These are phyloP conservation scores for Lophura nycthemera DNA, from an alignment of 2,113 vertebrate genomes.

Conservation along the genomic window DNA sequence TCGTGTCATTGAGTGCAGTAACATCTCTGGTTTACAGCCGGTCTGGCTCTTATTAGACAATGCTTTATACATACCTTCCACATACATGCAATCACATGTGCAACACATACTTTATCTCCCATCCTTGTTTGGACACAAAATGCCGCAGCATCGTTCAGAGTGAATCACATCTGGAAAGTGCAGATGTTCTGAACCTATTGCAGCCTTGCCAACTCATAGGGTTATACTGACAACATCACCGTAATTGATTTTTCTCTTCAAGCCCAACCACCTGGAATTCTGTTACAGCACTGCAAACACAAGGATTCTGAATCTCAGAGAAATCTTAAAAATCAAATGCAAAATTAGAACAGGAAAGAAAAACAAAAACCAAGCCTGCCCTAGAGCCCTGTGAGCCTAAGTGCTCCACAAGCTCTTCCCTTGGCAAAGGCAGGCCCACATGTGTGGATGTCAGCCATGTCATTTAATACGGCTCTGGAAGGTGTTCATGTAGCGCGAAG, in stretches of 20 bases:
- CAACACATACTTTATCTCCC: slow-evolving; percentile 45
- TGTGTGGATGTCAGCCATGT: neutral
- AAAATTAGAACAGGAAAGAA: neutral
- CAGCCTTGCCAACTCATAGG: neutral
- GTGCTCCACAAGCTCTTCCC: neutral
- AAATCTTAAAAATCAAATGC: neutral
- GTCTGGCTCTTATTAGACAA: neutral
- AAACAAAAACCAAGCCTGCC: neutral
- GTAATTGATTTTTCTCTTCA: neutral
- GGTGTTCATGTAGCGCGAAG: neutral
- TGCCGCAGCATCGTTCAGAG: neutral
- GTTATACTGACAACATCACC: neutral
- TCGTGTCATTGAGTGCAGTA: neutral
- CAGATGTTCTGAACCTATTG: slow-evolving; percentile 21
- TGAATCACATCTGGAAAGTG: neutral
- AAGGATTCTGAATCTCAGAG: neutral
- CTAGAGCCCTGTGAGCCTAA: neutral
- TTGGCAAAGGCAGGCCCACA: neutral
- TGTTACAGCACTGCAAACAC: neutral
- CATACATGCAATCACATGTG: slow-evolving; percentile 5
- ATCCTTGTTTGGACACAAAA: neutral
- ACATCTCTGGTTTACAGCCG: neutral
- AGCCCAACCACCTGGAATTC: slow-evolving; percentile 15
- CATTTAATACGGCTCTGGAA: neutral
- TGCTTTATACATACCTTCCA: neutral